These are phyloP conservation scores for Xiphophorus birchmanni DNA, from an alignment of 2,797 vertebrate species.

Conservation along the genomic window DNA sequence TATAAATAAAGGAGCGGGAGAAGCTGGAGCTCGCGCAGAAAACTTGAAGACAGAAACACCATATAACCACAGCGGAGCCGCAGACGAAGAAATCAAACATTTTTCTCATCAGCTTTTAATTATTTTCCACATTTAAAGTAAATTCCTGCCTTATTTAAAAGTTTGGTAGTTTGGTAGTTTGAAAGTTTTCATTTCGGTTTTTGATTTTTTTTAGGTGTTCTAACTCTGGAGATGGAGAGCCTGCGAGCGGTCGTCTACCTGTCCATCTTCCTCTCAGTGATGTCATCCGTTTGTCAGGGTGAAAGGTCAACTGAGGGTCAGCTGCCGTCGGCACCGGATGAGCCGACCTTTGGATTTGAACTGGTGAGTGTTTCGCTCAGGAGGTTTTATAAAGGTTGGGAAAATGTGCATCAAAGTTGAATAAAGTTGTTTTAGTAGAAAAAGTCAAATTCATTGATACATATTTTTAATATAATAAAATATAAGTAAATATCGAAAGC, in stretches of 20 bases:
- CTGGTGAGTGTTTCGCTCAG: slow-evolving; percentile 56
- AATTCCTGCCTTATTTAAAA: neutral
- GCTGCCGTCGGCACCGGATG: slow-evolving; percentile 36
- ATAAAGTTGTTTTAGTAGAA: neutral
- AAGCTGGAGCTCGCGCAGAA: neutral
- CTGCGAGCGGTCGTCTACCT: slow-evolving; percentile 67
- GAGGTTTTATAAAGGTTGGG: neutral
- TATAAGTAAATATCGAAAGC: neutral
- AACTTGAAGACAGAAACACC: neutral
- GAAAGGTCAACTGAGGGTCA: slow-evolving; percentile 69
- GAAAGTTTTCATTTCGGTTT: neutral
- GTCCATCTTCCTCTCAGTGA: slow-evolving; percentile 71
- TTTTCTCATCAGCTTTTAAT: neutral
- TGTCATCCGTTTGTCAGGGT: slow-evolving; percentile 70
- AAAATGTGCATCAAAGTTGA: neutral
- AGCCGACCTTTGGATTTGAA: slow-evolving; percentile 54
- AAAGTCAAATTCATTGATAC: neutral
- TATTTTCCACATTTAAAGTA: slow-evolving; percentile 21
- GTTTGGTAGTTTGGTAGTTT: neutral
- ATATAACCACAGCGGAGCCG: neutral
- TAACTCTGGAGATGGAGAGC: slow-evolving; percentile 71
- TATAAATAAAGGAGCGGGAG: slow-evolving; percentile 54
- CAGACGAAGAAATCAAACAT: neutral
- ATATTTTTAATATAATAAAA: neutral
- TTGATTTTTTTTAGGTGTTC: slow-evolving; percentile 6